Evolutionary conservation across 2,113 vertebrate species (phyloP).

Genomic region (Heliornis fulica): DNA sequence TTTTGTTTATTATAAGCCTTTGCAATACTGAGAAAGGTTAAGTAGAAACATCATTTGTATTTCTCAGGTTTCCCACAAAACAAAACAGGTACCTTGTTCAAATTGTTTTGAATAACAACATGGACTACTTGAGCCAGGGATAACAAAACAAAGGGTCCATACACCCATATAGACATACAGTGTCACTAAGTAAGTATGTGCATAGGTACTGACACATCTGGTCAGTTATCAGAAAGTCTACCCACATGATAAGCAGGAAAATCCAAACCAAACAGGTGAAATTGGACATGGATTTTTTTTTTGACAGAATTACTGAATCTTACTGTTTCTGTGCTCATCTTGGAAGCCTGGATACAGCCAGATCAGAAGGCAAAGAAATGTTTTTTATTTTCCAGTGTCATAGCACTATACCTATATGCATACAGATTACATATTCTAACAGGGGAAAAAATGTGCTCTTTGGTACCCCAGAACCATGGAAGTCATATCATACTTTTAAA

Average conservation of each 20-base stretch:
- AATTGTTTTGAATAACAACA: not conserved
- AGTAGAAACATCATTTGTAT: not conserved
- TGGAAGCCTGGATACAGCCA: not conserved
- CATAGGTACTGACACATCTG: not conserved
- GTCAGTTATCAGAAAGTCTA: not conserved
- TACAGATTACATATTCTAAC: not conserved
- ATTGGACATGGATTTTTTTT: not conserved
- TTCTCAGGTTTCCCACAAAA: not conserved
- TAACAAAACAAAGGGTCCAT: not conserved
- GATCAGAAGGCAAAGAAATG: not conserved
- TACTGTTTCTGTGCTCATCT: not conserved
- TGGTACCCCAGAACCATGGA: not conserved
- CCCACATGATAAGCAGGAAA: not conserved
- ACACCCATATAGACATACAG: accelerated
- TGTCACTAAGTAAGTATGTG: too few species aligned
- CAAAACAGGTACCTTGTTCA: not conserved
- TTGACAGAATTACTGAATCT: not conserved
- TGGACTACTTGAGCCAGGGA: not conserved
- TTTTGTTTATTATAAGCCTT: not conserved
- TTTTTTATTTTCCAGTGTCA: not conserved
- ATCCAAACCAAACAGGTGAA: not conserved
- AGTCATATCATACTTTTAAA: not conserved
- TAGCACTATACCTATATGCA: not conserved
- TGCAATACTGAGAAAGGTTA: not conserved
- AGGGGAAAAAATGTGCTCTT: not conserved